These are phyloP conservation scores for Micronycteris hirsuta DNA, from an alignment of 2,113 vertebrate genomes.

Conservation along the genomic window DNA sequence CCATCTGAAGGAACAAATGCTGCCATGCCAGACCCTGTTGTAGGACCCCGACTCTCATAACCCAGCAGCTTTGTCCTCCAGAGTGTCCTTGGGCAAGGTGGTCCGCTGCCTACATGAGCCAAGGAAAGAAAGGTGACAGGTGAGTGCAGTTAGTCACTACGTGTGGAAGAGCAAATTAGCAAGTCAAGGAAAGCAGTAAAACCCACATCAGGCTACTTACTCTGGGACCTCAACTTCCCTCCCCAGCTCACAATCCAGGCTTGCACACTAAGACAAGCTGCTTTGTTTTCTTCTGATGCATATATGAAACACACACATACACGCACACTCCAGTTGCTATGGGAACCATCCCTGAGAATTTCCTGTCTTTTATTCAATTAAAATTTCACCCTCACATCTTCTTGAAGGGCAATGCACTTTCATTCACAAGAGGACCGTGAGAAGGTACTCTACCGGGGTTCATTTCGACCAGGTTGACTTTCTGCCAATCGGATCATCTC, in stretches of 20 bases:
- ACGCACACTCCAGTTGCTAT: slow-evolving; percentile 49
- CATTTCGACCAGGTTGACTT: not conserved
- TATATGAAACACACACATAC: not conserved
- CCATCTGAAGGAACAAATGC: not conserved
- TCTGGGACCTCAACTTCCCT: accelerated
- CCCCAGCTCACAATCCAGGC: not conserved
- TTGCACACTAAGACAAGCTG: not conserved
- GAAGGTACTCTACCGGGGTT: not conserved
- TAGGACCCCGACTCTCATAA: not conserved
- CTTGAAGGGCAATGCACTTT: not conserved
- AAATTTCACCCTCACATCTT: slow-evolving; percentile 38
- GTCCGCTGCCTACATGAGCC: too few relatives aligned
- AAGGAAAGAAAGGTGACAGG: not conserved
- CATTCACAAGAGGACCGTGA: not conserved
- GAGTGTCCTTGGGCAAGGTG: not conserved
- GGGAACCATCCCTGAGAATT: slow-evolving; percentile 53
- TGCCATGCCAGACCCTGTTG: accelerated
- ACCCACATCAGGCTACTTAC: not conserved
- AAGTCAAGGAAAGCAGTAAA: not conserved
- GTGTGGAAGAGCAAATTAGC: not conserved
- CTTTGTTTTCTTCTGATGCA: not conserved
- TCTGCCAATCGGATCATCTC: not conserved
- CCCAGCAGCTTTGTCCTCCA: not conserved
- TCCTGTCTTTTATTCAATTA: slow-evolving; percentile 55
- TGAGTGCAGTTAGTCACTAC: not conserved